Evolutionary conservation across 2,797 vertebrate species (phyloP).

Genomic region (Acrossocheilus fasciatus): DNA sequence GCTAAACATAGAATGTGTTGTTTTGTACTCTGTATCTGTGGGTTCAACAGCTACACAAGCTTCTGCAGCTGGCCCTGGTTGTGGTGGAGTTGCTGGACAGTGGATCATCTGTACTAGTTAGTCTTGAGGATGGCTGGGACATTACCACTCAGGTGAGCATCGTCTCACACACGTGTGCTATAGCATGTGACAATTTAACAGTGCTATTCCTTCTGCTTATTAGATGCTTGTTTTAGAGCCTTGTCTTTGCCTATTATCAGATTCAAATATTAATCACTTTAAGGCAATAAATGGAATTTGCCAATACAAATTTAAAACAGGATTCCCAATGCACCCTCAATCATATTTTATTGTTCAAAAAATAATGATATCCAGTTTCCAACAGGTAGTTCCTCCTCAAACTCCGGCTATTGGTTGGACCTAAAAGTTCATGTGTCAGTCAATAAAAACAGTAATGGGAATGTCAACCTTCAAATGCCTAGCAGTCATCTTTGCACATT

Average conservation of each 20-base stretch:
- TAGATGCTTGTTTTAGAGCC: background rate
- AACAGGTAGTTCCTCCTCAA: background rate
- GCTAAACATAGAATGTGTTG: constrained; percentile 47
- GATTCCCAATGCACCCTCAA: background rate
- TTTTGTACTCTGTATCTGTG: constrained; percentile 56
- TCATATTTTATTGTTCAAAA: background rate
- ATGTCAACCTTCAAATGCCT: background rate
- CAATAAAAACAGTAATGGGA: background rate
- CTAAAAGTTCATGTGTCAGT: background rate
- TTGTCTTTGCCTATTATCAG: background rate
- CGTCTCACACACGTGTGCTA: background rate
- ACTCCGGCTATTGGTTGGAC: background rate
- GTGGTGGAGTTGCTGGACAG: constrained; percentile 93
- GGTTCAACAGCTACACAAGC: constrained; percentile 89
- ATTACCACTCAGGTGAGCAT: constrained; percentile 92
- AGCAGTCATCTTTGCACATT: background rate
- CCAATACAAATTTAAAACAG: background rate
- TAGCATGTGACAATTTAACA: background rate
- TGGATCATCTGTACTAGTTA: constrained; percentile 94
- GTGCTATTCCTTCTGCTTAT: background rate
- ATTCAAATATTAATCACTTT: background rate
- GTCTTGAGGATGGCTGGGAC: constrained; percentile 99
- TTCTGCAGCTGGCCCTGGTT: constrained; percentile 90
- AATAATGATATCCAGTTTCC: background rate
- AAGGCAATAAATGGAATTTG: background rate